Conservation (phyloP, 2,113 vertebrate genomes). For the Telmatochromis sp. region DNA sequence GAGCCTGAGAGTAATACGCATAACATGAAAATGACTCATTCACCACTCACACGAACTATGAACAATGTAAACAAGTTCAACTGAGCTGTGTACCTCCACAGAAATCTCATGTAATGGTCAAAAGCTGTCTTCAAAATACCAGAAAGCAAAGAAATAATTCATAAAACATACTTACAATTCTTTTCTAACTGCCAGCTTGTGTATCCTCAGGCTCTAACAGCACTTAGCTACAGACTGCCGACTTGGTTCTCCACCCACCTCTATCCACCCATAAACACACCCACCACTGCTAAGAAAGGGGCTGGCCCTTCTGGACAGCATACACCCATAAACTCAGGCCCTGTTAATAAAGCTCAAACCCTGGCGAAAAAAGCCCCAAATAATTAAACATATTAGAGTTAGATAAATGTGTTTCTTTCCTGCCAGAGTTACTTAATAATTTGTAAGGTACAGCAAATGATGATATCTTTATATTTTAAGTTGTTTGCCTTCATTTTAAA, state of each 20-base stretch:
- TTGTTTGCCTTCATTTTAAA: neutral
- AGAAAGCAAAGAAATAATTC: neutral
- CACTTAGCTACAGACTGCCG: neutral
- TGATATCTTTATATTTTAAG: neutral
- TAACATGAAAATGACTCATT: neutral
- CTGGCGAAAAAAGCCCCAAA: rapidly evolving
- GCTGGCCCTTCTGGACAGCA: neutral
- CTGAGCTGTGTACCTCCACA: neutral
- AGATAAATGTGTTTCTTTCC: neutral
- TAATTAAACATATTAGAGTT: neutral
- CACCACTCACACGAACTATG: neutral
- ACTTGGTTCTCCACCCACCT: neutral
- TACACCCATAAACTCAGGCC: neutral
- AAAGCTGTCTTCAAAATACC: neutral
- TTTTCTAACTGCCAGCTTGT: neutral
- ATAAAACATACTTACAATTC: neutral
- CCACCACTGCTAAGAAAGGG: neutral
- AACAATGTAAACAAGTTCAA: neutral
- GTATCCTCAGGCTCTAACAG: neutral
- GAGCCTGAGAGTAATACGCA: neutral
- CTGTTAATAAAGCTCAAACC: neutral
- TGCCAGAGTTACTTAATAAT: neutral
- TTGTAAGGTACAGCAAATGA: neutral
- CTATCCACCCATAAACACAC: neutral
- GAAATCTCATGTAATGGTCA: neutral